A percentile compares a stretch with the other conserved stretches of the same genome.
These are phyloP conservation scores for Kryphioiulus occultus DNA, from an alignment of 2,888 invertebrate genomes.

Conservation along the genomic window DNA sequence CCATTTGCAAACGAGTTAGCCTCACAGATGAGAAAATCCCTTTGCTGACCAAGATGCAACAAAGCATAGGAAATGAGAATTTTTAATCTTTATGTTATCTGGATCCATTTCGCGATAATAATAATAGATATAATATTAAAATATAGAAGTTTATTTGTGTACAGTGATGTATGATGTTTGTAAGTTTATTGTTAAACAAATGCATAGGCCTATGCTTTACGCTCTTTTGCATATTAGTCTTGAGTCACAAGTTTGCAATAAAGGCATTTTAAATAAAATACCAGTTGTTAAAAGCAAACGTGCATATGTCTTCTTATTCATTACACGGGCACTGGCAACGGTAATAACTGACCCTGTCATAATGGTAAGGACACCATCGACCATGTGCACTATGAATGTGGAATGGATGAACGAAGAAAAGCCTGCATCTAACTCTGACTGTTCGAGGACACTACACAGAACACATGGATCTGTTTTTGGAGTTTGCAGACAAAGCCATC, in stretches of 20 bases:
- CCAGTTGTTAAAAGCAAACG: neutral
- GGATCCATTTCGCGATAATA: neutral
- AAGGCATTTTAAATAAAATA: conserved; percentile 11
- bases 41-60: neutral
- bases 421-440: too few species aligned
- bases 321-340: too few species aligned
- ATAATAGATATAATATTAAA: neutral
- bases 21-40: neutral
- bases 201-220: neutral
- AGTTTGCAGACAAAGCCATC: too few species aligned
- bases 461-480: too few species aligned
- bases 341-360: too few species aligned
- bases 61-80: neutral
- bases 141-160: neutral
- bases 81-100: neutral
- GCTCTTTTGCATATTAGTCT: neutral
- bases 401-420: too few species aligned
- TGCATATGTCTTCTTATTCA: neutral
- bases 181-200: neutral
- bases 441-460: too few species aligned
- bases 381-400: too few species aligned
- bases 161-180: neutral
- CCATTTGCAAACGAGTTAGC: neutral
- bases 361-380: too few species aligned
- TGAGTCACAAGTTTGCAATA: neutral